phyloP scores from a whole-genome alignment of 2,113 vertebrate species.

The Scartelaos histophorus region DNA sequence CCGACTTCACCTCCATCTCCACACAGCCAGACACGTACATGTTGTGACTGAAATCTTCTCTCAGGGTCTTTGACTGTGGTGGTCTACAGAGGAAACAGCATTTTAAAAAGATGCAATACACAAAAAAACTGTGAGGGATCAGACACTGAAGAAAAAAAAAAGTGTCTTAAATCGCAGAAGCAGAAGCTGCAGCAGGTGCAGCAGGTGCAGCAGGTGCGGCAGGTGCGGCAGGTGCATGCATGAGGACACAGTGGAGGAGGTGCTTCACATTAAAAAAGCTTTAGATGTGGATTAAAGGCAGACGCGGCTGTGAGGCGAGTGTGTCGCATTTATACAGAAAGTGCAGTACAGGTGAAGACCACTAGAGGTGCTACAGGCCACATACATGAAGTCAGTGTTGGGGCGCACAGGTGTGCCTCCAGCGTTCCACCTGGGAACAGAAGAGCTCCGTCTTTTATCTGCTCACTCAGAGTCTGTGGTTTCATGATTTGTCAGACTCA shows the following conservation, averaged over 20 bases:
- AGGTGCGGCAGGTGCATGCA: too few species aligned
- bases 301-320: neutral
- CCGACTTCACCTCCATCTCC: conserved; percentile 94
- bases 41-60: conserved; percentile 96
- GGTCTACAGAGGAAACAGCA: conserved; percentile 77
- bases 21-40: conserved; percentile 96
- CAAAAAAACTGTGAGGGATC: neutral
- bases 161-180: conserved; percentile 17
- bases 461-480: neutral
- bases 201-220: neutral
- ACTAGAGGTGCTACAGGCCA: conserved; percentile 67
- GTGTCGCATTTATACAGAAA: neutral
- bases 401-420: conserved; percentile 88
- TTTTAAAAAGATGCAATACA: neutral
- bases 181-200: neutral
- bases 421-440: conserved; percentile 92
- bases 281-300: neutral
- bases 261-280: neutral
- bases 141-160: neutral
- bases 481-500: conserved; percentile 67
- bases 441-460: conserved; percentile 65
- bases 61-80: conserved; percentile 90
- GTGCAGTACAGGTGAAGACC: conserved; percentile 13
- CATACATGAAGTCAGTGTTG: conserved; percentile 93
- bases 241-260: conserved; percentile 34